Conservation (phyloP, 2,113 vertebrate species). For the Romanogobio albipinnatus region DNA sequence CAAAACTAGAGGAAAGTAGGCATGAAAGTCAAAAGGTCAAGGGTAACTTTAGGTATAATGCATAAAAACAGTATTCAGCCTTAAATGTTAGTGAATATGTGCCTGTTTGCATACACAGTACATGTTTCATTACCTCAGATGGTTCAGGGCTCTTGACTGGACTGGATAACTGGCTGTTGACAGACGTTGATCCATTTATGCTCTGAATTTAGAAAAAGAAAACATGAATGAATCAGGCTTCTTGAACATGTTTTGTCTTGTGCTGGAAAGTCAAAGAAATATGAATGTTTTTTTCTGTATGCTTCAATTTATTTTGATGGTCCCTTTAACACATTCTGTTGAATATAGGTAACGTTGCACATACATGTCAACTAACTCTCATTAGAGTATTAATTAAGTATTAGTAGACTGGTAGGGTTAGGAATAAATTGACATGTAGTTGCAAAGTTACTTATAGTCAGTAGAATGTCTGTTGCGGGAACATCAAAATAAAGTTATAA, state of each 20-base stretch:
- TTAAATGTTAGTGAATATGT: background rate
- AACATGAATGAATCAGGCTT: background rate
- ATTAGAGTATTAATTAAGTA: no score
- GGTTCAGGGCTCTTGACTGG: constrained; percentile 70
- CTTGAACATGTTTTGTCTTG: background rate
- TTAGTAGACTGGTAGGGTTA: no score
- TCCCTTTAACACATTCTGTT: no score
- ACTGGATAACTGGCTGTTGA: constrained; percentile 70
- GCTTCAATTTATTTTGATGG: no score
- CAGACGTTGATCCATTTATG: constrained; percentile 61
- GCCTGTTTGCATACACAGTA: background rate
- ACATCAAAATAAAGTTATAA: no score
- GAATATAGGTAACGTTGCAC: no score
- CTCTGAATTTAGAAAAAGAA: constrained; percentile 56
- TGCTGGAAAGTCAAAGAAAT: background rate
- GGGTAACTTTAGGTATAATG: background rate
- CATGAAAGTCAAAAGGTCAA: constrained; percentile 9
- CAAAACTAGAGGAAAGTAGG: background rate
- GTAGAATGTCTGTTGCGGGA: no score
- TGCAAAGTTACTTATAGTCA: no score
- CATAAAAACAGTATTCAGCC: background rate
- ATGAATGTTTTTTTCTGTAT: no score
- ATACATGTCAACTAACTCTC: no score
- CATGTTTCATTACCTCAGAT: constrained; percentile 57
- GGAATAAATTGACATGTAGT: no score